Percentiles rank a stretch among this genome's conserved stretches.
phyloP scores from a whole-genome alignment of 1,140 invertebrate genomes.

The Halesus radiatus region DNA sequence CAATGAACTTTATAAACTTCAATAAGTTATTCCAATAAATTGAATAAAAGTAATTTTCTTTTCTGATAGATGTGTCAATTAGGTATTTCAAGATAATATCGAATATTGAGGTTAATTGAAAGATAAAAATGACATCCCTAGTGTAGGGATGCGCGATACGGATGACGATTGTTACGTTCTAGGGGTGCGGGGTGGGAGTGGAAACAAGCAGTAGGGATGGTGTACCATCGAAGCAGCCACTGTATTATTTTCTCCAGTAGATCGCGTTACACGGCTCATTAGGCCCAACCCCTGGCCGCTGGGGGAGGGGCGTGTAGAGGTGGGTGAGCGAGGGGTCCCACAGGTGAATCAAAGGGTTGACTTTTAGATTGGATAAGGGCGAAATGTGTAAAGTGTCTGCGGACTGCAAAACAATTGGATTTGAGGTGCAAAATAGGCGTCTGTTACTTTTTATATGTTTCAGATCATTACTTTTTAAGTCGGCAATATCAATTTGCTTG shows the following conservation, averaged over 20 bases:
- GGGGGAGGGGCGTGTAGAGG: neutral
- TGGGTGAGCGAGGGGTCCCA: neutral
- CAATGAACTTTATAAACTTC: too few species aligned
- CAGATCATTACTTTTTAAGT: neutral
- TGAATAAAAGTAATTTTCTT: too few species aligned
- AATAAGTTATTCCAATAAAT: too few species aligned
- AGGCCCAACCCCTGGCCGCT: constrained; percentile 23
- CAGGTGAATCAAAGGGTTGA: constrained; percentile 29
- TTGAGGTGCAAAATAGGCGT: neutral
- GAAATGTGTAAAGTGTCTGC: constrained; percentile 30
- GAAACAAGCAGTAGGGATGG: too few species aligned
- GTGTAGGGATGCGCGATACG: neutral
- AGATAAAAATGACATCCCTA: too few species aligned
- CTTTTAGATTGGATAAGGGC: constrained; percentile 15
- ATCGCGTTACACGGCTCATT: constrained; percentile 57
- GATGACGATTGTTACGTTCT: neutral
- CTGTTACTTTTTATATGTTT: constrained; percentile 11
- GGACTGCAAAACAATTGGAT: constrained; percentile 13
- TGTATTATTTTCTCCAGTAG: constrained; percentile 56
- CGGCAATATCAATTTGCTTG: neutral
- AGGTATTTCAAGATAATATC: too few species aligned
- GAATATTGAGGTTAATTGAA: too few species aligned
- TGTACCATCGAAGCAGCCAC: constrained; percentile 21
- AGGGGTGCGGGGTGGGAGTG: neutral
- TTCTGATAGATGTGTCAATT: too few species aligned